These are phyloP conservation scores for Hypena proboscidalis DNA, from an alignment of 2,888 invertebrate species.

Conservation along the genomic window DNA sequence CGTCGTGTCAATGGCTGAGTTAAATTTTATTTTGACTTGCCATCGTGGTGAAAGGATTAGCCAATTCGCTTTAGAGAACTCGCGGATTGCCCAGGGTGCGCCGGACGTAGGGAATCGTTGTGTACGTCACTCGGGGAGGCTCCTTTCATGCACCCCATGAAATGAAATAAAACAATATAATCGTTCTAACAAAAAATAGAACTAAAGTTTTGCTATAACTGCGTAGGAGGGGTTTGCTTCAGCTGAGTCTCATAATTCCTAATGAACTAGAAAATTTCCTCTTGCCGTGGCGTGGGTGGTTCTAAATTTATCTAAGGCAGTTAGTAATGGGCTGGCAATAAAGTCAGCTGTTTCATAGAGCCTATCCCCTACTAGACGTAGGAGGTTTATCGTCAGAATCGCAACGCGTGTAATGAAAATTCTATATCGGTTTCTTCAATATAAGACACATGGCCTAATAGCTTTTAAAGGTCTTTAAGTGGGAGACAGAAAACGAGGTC, in stretches of 20 bases:
- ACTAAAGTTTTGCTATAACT: no score
- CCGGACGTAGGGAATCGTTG: no score
- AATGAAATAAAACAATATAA: no score
- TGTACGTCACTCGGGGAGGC: no score
- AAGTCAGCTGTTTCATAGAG: slow-evolving; percentile 30
- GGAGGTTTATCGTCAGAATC: slow-evolving; percentile 10
- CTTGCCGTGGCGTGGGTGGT: slow-evolving; percentile 58
- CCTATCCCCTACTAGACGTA: slow-evolving; percentile 18
- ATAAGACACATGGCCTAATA: slow-evolving; percentile 2
- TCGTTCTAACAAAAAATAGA: no score
- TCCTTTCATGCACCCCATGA: no score
- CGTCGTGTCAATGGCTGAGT: no score
- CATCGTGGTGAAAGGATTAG: no score
- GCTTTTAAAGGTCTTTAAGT: neutral
- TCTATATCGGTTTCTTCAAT: slow-evolving; percentile 16
- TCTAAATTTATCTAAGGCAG: slow-evolving; percentile 56
- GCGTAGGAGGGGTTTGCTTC: slow-evolving; percentile 8
- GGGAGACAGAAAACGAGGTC: slow-evolving; percentile 16
- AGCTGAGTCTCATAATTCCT: slow-evolving; percentile 24
- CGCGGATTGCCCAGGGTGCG: no score
- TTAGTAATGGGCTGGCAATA: slow-evolving; percentile 39
- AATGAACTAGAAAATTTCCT: slow-evolving; percentile 55
- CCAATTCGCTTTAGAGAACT: no score
- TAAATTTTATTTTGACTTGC: no score
- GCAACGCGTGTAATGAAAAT: slow-evolving; percentile 13